These are phyloP conservation scores for Eupithecia abbreviata DNA, from an alignment of 2,888 invertebrate genomes.

Conservation along the genomic window DNA sequence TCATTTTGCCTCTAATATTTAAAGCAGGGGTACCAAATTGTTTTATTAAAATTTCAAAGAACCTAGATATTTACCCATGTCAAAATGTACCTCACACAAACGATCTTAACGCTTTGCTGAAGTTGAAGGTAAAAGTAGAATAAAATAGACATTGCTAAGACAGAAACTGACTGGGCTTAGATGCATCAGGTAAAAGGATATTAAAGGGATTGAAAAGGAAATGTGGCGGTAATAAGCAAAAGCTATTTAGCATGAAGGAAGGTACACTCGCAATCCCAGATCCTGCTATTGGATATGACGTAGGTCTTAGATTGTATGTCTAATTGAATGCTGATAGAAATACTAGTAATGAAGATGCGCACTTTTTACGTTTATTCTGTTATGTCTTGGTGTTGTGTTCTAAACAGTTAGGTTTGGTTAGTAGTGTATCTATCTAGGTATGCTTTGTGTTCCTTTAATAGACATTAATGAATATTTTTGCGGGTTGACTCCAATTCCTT, in stretches of 20 bases:
- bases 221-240: slow-evolving; percentile 3
- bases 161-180: background rate
- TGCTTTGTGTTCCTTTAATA: too few relatives aligned
- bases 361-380: background rate
- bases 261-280: background rate
- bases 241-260: background rate
- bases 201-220: slow-evolving; percentile 3
- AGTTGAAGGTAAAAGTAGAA: background rate
- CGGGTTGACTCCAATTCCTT: too few relatives aligned
- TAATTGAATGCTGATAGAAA: background rate
- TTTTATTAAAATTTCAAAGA: slow-evolving; percentile 56
- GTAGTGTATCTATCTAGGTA: too few relatives aligned
- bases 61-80: slow-evolving; percentile 40
- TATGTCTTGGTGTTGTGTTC: background rate
- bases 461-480: too few relatives aligned
- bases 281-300: background rate
- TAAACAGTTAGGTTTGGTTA: background rate
- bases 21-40: slow-evolving; percentile 46
- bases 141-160: slow-evolving; percentile 4
- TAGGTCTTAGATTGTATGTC: background rate
- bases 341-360: background rate
- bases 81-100: slow-evolving; percentile 24
- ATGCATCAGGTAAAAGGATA: background rate
- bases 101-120: background rate
- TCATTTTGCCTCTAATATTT: slow-evolving; percentile 48